A percentile compares a stretch with the other conserved stretches of the same genome.
These are phyloP conservation scores for Drosophila elegans DNA, from an alignment of 1,140 invertebrate species.

Conservation along the genomic window DNA sequence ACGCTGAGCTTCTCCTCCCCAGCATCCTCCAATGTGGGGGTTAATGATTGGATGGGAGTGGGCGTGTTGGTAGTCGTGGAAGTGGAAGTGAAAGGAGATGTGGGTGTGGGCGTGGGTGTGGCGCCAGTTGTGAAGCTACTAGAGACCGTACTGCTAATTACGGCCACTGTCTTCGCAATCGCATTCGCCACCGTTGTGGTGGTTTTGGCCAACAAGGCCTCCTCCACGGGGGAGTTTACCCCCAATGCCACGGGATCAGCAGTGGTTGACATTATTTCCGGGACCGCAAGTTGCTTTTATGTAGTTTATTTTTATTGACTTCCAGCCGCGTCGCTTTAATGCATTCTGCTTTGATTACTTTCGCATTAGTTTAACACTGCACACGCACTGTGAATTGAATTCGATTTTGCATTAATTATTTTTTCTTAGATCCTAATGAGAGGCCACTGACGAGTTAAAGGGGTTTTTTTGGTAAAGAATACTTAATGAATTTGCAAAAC, in stretches of 20 bases:
- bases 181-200: constrained; percentile 36
- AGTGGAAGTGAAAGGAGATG: neutral
- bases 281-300: constrained; percentile 76
- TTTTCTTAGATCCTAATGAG: constrained; percentile 6
- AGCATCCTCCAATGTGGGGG: constrained; percentile 8
- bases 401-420: constrained; percentile 61
- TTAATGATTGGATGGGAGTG: constrained; percentile 24
- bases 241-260: constrained; percentile 9
- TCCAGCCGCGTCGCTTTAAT: constrained; percentile 71
- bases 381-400: constrained; percentile 36
- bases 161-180: constrained; percentile 68
- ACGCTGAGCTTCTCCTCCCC: constrained; percentile 74
- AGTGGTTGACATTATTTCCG: constrained; percentile 67
- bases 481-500: too few species aligned
- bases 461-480: neutral
- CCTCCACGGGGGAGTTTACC: constrained; percentile 14
- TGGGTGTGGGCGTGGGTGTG: neutral
- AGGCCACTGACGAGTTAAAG: constrained; percentile 26
- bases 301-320: constrained; percentile 78
- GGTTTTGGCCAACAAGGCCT: constrained; percentile 5
- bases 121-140: constrained; percentile 43
- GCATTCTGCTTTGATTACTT: constrained; percentile 68
- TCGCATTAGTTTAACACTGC: constrained; percentile 56
- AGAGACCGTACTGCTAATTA: constrained; percentile 74
- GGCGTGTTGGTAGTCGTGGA: constrained; percentile 8